Evolutionary conservation across 2,113 vertebrate genomes (phyloP).

Genomic region (Chiloscyllium plagiosum): DNA sequence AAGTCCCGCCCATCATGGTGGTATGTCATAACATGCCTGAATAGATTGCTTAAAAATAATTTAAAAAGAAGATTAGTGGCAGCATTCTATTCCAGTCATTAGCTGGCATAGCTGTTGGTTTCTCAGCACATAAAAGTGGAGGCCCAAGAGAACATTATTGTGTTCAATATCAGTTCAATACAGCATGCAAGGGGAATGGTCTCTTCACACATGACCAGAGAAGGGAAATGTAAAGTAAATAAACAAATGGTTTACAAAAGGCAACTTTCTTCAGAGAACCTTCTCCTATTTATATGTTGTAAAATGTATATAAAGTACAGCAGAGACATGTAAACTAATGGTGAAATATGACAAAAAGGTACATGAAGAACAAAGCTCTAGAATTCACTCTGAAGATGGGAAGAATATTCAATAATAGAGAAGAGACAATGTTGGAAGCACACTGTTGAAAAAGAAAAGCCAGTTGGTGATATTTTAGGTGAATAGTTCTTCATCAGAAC

Average conservation of each 20-base stretch:
- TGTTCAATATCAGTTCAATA: not conserved
- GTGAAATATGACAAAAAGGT: not conserved
- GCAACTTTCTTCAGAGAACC: not conserved
- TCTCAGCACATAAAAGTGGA: not conserved
- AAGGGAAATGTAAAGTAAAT: not conserved
- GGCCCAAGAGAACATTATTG: not conserved
- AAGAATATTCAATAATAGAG: not conserved
- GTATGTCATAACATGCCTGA: too few species aligned
- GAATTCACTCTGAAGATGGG: not conserved
- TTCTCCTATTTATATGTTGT: not conserved
- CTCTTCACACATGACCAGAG: not conserved
- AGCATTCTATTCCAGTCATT: too few species aligned
- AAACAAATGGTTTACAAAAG: not conserved
- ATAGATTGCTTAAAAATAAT: too few species aligned
- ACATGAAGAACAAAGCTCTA: not conserved
- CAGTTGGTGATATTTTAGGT: not conserved
- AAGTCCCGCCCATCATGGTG: too few species aligned
- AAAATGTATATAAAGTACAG: not conserved
- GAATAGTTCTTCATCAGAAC: not conserved
- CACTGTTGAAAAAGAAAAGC: not conserved
- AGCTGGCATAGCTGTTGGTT: too few species aligned
- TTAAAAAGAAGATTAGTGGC: too few species aligned
- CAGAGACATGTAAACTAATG: not conserved
- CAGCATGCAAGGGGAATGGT: not conserved
- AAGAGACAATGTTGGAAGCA: not conserved